phyloP scores from a whole-genome alignment of 1,140 invertebrate species.

The Thrips palmi region DNA sequence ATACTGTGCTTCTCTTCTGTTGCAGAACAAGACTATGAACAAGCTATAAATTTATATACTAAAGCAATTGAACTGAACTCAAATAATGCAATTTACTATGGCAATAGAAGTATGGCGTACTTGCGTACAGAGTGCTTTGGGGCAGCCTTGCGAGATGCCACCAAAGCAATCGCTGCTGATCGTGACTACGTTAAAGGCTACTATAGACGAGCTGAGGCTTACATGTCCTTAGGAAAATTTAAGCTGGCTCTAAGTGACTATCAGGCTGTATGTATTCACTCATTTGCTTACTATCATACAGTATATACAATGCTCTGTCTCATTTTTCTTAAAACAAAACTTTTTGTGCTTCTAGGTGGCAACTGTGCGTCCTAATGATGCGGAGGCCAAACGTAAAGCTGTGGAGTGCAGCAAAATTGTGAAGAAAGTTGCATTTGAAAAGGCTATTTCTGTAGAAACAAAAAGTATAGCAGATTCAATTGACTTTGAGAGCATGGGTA shows the following conservation, averaged over 20 bases:
- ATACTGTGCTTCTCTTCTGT: constrained; percentile 19
- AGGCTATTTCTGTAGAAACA: constrained; percentile 86
- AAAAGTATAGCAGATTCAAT: constrained; percentile 71
- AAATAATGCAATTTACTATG: constrained; percentile 70
- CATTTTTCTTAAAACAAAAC: neutral
- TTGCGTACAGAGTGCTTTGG: constrained; percentile 85
- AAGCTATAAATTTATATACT: constrained; percentile 78
- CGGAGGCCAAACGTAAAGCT: constrained; percentile 85
- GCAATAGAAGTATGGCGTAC: constrained; percentile 90
- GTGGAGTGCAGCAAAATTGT: constrained; percentile 93
- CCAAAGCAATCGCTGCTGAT: constrained; percentile 78
- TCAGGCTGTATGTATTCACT: constrained; percentile 54
- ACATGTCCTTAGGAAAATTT: constrained; percentile 96
- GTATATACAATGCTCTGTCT: neutral
- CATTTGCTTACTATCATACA: neutral
- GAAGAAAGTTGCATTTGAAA: constrained; percentile 86
- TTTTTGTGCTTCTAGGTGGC: constrained; percentile 41
- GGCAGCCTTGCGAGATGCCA: constrained; percentile 79
- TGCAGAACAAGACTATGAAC: constrained; percentile 74
- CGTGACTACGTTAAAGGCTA: constrained; percentile 82
- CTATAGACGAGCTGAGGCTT: constrained; percentile 85
- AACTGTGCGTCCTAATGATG: constrained; percentile 79
- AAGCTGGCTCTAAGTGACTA: constrained; percentile 92
- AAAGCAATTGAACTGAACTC: constrained; percentile 81
- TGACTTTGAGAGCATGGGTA: constrained; percentile 80